Percentiles rank a stretch among this genome's conserved stretches.
Evolutionary conservation across 2,113 vertebrate species (phyloP).

Genomic region (Clarias batrachus): DNA sequence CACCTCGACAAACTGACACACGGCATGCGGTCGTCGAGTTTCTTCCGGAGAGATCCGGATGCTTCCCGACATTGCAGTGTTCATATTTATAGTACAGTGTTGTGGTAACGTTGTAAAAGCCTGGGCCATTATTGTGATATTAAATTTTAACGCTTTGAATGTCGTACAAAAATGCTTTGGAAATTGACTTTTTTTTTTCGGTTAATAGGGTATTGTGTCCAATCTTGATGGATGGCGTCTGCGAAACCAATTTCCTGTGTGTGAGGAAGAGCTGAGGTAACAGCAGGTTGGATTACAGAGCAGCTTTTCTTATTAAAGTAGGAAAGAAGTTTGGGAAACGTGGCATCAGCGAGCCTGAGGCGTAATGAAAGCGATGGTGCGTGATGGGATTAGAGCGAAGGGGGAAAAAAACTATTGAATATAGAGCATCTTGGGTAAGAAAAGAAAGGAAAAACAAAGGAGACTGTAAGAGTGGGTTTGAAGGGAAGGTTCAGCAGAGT

Average conservation of each 20-base stretch:
- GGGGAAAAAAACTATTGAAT: conserved; percentile 28
- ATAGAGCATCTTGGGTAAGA: conserved; percentile 9
- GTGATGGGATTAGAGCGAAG: conserved; percentile 41
- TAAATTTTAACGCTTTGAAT: no score
- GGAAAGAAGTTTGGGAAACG: conserved; percentile 34
- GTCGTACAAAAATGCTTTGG: conserved; percentile 9
- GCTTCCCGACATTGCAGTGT: background rate
- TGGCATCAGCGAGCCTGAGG: conserved; percentile 23
- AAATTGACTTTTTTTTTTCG: conserved; percentile 30
- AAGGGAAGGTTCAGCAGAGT: conserved; percentile 59
- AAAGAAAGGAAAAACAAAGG: conserved; percentile 11
- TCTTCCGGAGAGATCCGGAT: background rate
- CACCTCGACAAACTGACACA: background rate
- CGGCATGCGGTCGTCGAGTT: background rate
- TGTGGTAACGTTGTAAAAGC: background rate
- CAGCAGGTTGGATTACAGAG: conserved; percentile 45
- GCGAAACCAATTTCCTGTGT: conserved; percentile 53
- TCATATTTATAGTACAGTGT: background rate
- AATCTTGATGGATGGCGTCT: conserved; percentile 50
- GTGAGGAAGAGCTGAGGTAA: conserved; percentile 24
- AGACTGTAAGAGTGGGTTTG: conserved; percentile 31
- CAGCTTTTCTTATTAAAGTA: conserved; percentile 47
- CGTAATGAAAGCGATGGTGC: conserved; percentile 43
- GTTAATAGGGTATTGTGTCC: conserved; percentile 39
- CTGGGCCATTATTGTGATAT: background rate